Base-by-base conservation (phyloP, 1,140 invertebrate species). In the Cryptotermes secundus region DNA sequence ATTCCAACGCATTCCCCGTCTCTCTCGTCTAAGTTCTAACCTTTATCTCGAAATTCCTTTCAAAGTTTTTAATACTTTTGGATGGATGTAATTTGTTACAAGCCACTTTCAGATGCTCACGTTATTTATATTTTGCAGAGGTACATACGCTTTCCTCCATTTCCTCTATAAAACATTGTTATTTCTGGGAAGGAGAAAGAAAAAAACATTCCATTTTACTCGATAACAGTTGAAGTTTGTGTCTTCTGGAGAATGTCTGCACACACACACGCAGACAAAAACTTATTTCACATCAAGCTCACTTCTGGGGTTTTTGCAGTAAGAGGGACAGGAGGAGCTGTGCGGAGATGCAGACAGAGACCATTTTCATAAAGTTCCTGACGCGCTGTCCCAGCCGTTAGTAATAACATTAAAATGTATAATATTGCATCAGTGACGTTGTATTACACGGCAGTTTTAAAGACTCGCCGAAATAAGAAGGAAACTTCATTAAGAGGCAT, bases 1-100 rank as follows among this genome's bases (percentile, higher is more conserved):
- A 65, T 65, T 65, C 59, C 59, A 65, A 65, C 26, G 59, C 59
- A 65, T 2, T n/a, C n/a, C 22, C 59, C 59, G n/a, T 65, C 24
- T 65, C n/a, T 14, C 59, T n/a, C n/a, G 22, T 31, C n/a, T n/a
- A 4, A 65, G 59, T 65, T n/a, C n/a, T 65, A 65, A 65, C 59
- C 59, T 65, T 65, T 65, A 65, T 65, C 59, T 65, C 24, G 59
- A 65, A 65, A 65, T 65, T 65, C 59, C 59, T 65, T 65, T 65
- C 59, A 65, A 65, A 65, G 59, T 65, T 65, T 65, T 65, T 65
- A 65, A 65, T 65, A 65, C 59, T 65, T 65, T 65, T 65, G 59
- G 59, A 65, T 3, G 22, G 59, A 65, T 65, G n/a, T 65, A 65
- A 65, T 65, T 65, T 65, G 59, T 65, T 65, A 65, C 12, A 65